These are phyloP conservation scores for Athalia cordata DNA, from an alignment of 2,888 invertebrate genomes.

Conservation along the genomic window DNA sequence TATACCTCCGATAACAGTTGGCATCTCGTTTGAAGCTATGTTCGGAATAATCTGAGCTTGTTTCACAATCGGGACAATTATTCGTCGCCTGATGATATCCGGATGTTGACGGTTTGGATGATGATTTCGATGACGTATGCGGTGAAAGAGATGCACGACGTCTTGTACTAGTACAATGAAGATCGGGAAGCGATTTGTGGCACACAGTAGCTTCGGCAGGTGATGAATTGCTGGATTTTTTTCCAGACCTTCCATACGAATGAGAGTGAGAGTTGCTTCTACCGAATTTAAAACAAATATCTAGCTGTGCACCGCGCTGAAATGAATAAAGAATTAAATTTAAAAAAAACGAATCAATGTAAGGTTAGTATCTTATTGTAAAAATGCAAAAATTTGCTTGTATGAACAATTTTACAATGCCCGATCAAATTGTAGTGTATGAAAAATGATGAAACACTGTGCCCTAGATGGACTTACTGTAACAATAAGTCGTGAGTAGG, in stretches of 20 bases:
- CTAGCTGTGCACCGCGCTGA: constrained; percentile 63
- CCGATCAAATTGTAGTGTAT: too few species aligned
- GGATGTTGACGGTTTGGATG: constrained; percentile 55
- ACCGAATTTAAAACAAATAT: constrained; percentile 69
- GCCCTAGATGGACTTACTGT: too few species aligned
- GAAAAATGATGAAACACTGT: too few species aligned
- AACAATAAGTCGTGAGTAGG: too few species aligned
- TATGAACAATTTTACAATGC: not conserved
- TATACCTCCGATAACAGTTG: constrained; percentile 68
- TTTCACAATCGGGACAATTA: constrained; percentile 71
- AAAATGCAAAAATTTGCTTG: not conserved
- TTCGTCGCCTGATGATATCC: constrained; percentile 61
- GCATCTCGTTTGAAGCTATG: constrained; percentile 70
- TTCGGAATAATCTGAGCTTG: constrained; percentile 71
- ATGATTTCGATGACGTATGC: constrained; percentile 67
- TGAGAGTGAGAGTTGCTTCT: constrained; percentile 70
- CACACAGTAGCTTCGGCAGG: constrained; percentile 70
- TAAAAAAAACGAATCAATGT: not conserved
- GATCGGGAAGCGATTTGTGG: constrained; percentile 90
- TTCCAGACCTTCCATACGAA: constrained; percentile 62
- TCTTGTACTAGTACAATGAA: constrained; percentile 76
- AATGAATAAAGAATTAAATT: constrained; percentile 21
- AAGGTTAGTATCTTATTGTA: not conserved
- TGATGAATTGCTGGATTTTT: constrained; percentile 64
- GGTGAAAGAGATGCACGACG: constrained; percentile 70